These are phyloP conservation scores for Apostichopus californicus DNA, from an alignment of 35 echinoderm and acorn worm species.

Conservation along the genomic window DNA sequence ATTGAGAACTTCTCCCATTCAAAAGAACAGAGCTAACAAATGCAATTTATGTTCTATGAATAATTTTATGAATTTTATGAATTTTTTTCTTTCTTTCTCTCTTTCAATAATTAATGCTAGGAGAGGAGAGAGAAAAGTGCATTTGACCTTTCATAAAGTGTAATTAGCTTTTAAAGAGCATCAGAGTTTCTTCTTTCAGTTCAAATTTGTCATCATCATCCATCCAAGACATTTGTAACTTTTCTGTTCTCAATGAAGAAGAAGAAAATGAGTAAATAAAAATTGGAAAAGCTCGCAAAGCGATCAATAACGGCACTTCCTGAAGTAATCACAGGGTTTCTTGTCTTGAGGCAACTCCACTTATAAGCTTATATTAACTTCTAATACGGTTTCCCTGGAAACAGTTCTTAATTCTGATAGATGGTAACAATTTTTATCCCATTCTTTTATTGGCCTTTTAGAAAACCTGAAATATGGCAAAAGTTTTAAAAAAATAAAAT, in stretches of 20 bases:
- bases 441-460: too few species aligned
- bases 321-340: not conserved
- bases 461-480: too few species aligned
- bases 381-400: not conserved
- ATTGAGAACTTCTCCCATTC: too few species aligned
- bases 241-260: not conserved
- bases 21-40: too few species aligned
- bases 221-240: not conserved
- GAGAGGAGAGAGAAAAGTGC: not conserved
- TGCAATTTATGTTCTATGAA: not conserved
- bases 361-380: not conserved
- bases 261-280: not conserved
- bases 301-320: not conserved
- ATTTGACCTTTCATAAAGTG: not conserved
- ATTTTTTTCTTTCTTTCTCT: not conserved
- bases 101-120: not conserved
- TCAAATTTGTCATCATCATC: not conserved
- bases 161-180: constrained; percentile 2
- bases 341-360: not conserved
- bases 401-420: not conserved
- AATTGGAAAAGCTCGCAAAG: not conserved
- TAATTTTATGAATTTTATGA: too few species aligned
- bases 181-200: not conserved
- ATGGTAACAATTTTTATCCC: not conserved
- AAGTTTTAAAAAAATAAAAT: too few species aligned